Percentiles rank a stretch among this genome's conserved stretches.
These are phyloP conservation scores for Acanthosepion esculentum DNA, from an alignment of 2,888 invertebrate genomes.

Conservation along the genomic window DNA sequence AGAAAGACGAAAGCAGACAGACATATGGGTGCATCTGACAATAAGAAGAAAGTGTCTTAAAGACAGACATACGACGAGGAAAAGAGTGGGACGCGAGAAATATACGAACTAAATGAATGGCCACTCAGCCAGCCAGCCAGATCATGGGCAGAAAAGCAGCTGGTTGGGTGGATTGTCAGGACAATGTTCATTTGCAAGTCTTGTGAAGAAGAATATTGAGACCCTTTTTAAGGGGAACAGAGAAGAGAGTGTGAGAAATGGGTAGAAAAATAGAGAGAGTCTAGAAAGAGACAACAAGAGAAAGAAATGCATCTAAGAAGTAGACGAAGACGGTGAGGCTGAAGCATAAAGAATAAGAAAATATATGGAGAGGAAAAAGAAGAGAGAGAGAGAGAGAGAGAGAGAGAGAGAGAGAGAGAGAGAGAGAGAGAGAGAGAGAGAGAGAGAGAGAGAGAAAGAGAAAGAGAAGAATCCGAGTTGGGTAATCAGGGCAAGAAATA, in stretches of 20 bases:
- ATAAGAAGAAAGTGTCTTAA: not conserved
- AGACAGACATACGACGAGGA: not conserved
- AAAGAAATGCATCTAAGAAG: not conserved
- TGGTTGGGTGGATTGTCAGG: not conserved
- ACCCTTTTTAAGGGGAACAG: not conserved
- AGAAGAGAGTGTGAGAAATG: not conserved
- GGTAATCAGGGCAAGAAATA: not conserved
- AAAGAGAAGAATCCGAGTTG: not conserved
- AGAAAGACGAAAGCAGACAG: not conserved
- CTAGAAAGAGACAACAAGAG: too few relatives aligned
- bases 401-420: not conserved
- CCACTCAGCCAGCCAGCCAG: not conserved
- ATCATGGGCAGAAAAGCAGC: not conserved
- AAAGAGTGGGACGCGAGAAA: not conserved
- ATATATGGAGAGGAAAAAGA: not conserved
- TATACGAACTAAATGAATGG: not conserved
- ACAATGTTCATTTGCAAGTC: not conserved
- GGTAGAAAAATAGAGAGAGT: not conserved
- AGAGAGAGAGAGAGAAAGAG: not conserved
- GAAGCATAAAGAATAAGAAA: not conserved
- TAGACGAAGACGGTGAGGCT: not conserved
- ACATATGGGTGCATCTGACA: constrained; percentile 33
- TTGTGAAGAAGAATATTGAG: not conserved
- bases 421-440: not conserved
- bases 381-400: not conserved